Conservation (phyloP, 1,140 invertebrate species). For the Chionoecetes opilio region DNA sequence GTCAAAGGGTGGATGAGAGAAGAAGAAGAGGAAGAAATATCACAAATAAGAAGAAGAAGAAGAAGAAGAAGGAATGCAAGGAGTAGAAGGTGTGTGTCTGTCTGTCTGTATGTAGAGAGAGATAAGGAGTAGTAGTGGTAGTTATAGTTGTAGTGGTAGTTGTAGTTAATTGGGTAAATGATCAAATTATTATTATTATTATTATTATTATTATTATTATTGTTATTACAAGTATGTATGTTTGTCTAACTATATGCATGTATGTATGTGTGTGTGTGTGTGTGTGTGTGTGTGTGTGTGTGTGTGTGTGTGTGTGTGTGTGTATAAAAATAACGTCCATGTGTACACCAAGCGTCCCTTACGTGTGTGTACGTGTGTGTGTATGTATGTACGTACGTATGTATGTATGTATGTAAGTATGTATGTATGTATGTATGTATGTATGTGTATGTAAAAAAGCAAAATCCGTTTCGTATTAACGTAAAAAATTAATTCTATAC, state of each 20-base stretch:
- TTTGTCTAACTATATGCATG: slow-evolving; percentile 31
- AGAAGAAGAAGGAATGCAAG: not conserved
- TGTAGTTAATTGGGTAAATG: not conserved
- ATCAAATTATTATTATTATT: not conserved
- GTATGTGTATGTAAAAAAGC: too few species aligned
- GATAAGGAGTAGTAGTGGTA: not conserved
- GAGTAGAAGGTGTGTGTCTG: not conserved
- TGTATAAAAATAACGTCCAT: not conserved
- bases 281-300: slow-evolving; percentile 31
- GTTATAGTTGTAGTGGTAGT: not conserved
- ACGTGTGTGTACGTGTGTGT: not conserved
- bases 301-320: slow-evolving; percentile 5
- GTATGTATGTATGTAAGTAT: not conserved
- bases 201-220: not conserved
- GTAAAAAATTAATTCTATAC: not conserved
- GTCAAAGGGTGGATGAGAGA: too few species aligned
- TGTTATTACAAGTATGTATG: slow-evolving; percentile 27
- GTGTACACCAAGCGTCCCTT: slow-evolving; percentile 25
- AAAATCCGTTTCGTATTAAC: not conserved
- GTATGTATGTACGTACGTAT: not conserved
- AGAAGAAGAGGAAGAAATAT: not conserved
- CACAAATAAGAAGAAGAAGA: too few species aligned
- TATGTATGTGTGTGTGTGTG: not conserved
- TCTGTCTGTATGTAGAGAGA: not conserved
- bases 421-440: not conserved